Base-by-base conservation (phyloP, 2,113 vertebrate genomes). In the Theropithecus gelada region DNA sequence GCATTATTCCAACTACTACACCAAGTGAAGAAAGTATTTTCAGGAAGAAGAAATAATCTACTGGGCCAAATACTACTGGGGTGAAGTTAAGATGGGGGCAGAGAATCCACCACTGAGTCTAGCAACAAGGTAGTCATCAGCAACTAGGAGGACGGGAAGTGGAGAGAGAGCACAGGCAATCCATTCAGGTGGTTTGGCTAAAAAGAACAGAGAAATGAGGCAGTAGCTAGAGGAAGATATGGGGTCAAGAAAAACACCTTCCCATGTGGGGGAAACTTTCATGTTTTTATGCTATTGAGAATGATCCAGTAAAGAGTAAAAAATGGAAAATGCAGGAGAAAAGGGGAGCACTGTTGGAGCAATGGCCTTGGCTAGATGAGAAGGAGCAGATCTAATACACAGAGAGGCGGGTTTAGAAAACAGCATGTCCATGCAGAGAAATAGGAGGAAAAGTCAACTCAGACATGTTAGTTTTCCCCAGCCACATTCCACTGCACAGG, bases 11-110 rank as follows among this genome's bases (percentile, higher is more conserved):
- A 81, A 38, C 90, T 68, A 70, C 12, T 30, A 92, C 35, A 81
- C 6, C 66, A 81, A 93, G 50, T 55, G 35, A 84, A 83, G 64
- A 40, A 89, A 78, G 17, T 78, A 78, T n/a, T 90, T 88, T 86
- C 43, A 90, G 50, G 66, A 87, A 88, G 43, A 94, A 61, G 50
- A 95, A 95, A 95, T 38, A 70, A 94, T 38, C 9, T 45, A 88
- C 10, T 32, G 16, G 35, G 55, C 35, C 78, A 89, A 94, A 82
- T 52, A 43, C 57, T 72, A 70, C 80, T 18, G 5, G 45, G 20
- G 30, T 50, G 25, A 70, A 88, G 50, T 70, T 72, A 87, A 75
- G 14, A 32, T 45, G 50, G 83, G 18, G 50, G 27, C n/a, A 61
- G 64, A 80, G 85, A 55, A 20, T 40, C 70, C 11, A 66, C 40